Evolutionary conservation across 2,888 invertebrate species (phyloP).

Genomic region (Iselma pallidipennis): DNA sequence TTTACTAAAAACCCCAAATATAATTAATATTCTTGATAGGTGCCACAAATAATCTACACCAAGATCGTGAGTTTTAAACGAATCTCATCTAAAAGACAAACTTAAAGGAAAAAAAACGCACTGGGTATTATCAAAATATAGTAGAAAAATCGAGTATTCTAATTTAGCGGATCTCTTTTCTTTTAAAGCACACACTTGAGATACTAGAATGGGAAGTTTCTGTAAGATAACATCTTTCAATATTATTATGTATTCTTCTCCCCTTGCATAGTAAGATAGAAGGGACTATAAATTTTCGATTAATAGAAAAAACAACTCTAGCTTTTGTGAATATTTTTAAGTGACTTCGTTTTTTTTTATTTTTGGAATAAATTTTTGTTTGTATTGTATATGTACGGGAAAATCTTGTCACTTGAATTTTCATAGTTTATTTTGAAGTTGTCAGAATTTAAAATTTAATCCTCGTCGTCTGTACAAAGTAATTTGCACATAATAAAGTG

Average conservation of each 20-base stretch:
- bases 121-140: background rate
- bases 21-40: background rate
- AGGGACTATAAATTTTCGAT: background rate
- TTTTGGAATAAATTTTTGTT: background rate
- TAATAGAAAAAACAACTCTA: background rate
- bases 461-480: constrained; percentile 8
- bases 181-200: background rate
- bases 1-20: background rate
- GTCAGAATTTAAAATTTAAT: background rate
- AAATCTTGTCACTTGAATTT: background rate
- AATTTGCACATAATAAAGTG: constrained; percentile 18
- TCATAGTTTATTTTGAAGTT: background rate
- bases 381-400: too few species aligned
- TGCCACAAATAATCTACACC: background rate
- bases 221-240: background rate
- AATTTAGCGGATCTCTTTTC: background rate
- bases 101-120: background rate
- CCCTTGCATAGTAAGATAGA: background rate
- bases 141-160: background rate
- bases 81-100: background rate
- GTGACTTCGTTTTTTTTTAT: background rate
- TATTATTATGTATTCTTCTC: background rate
- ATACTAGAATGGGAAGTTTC: background rate
- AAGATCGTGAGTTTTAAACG: background rate
- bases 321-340: background rate